Conservation (phyloP, 2,888 invertebrate species). For the Hemaris fuciformis region DNA sequence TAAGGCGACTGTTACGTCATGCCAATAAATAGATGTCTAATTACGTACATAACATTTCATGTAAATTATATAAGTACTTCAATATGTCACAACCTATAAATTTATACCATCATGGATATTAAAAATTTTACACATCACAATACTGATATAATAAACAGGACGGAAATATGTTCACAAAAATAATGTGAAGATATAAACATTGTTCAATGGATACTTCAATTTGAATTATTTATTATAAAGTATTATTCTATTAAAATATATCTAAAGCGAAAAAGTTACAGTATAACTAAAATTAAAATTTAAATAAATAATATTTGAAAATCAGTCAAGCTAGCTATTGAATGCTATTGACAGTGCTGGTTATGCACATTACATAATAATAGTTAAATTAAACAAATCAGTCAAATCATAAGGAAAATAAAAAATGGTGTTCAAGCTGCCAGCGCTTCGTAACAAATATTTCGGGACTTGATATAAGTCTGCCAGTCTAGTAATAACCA, state of each 20-base stretch:
- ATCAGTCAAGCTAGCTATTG: not conserved
- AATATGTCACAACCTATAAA: constrained; percentile 12
- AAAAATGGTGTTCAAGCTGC: not conserved
- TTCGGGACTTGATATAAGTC: too few species aligned
- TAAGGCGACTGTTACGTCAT: too few species aligned
- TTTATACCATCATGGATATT: not conserved
- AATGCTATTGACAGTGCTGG: not conserved
- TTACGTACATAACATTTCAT: not conserved
- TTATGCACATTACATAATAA: not conserved
- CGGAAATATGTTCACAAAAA: not conserved
- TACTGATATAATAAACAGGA: constrained; percentile 8
- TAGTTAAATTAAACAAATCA: not conserved
- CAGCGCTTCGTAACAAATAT: too few species aligned
- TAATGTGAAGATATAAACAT: too few species aligned
- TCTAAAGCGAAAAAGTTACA: too few species aligned
- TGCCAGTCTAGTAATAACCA: too few species aligned
- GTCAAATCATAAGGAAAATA: not conserved
- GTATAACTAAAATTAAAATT: not conserved
- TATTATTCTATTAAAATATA: too few species aligned
- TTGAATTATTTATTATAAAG: too few species aligned
- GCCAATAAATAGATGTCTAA: not conserved
- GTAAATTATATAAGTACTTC: constrained; percentile 14
- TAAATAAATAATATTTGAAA: not conserved
- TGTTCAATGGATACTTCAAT: too few species aligned
- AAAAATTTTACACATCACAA: not conserved